Evolutionary conservation across 2,113 vertebrate genomes (phyloP).

Genomic region (Conger conger): DNA sequence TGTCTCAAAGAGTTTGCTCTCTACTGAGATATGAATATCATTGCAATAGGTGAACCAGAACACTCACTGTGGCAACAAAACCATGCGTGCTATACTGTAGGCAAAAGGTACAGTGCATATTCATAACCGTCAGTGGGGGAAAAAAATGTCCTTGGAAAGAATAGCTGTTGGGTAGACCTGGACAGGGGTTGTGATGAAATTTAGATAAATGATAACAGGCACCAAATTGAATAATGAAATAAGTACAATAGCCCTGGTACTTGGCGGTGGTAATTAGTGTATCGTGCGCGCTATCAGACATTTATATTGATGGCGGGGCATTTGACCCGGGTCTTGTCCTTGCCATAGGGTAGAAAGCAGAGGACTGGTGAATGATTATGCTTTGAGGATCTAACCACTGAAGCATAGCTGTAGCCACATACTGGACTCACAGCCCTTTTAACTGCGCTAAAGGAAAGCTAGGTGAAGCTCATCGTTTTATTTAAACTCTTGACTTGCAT

Average conservation of each 20-base stretch:
- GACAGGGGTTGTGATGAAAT: conserved; percentile 38
- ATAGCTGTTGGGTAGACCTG: conserved; percentile 32
- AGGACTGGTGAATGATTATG: conserved; percentile 46
- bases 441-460: conserved; percentile 17
- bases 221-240: conserved; percentile 51
- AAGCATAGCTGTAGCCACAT: conserved; percentile 42
- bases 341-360: conserved; percentile 58
- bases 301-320: background rate
- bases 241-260: conserved; percentile 34
- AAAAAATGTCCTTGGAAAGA: conserved; percentile 30
- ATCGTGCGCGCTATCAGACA: conserved; percentile 44
- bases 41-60: background rate
- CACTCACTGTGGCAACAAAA: background rate
- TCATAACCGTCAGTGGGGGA: background rate
- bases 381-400: conserved; percentile 61
- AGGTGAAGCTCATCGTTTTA: too few relatives aligned
- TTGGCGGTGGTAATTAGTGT: conserved; percentile 35
- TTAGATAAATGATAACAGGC: conserved; percentile 43
- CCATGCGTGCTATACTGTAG: background rate
- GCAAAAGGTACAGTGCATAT: background rate
- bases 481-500: too few relatives aligned
- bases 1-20: background rate
- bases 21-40: background rate
- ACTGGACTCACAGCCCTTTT: conserved; percentile 42
- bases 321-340: conserved; percentile 59